Evolutionary conservation across 1,140 invertebrate species (phyloP).

Genomic region (Aricia agestis): DNA sequence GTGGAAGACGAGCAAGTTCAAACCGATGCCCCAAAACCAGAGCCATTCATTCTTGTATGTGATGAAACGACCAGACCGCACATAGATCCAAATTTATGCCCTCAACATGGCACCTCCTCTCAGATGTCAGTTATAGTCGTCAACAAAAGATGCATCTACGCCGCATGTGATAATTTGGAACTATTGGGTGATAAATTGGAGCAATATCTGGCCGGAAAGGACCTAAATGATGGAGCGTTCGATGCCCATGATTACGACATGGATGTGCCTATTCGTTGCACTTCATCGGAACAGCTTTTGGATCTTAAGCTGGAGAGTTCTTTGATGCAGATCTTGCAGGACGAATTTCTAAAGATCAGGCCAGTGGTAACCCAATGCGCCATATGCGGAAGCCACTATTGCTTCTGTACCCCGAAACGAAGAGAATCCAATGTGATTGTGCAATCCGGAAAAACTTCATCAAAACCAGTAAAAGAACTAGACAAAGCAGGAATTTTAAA

Average conservation of each 20-base stretch:
- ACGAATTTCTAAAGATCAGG: slow-evolving; percentile 46
- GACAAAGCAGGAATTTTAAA: slow-evolving; percentile 36
- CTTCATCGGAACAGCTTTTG: slow-evolving; percentile 35
- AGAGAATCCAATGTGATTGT: slow-evolving; percentile 26
- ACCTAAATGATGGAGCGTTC: slow-evolving; percentile 42
- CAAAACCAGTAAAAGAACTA: background rate
- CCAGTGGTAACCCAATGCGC: slow-evolving; percentile 39
- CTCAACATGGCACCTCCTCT: slow-evolving; percentile 44
- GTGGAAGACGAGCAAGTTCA: slow-evolving; percentile 36
- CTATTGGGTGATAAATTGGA: slow-evolving; percentile 49
- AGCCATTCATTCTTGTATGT: slow-evolving; percentile 57
- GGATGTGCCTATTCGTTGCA: slow-evolving; percentile 47
- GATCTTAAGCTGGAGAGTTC: slow-evolving; percentile 57
- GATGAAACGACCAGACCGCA: slow-evolving; percentile 49
- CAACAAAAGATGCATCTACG: slow-evolving; percentile 57
- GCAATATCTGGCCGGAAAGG: slow-evolving; percentile 38
- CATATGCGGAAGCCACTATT: slow-evolving; percentile 43
- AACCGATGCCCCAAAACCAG: slow-evolving; percentile 42
- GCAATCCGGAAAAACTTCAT: background rate
- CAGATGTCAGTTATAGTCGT: slow-evolving; percentile 56
- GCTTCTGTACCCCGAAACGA: slow-evolving; percentile 40
- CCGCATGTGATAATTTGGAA: slow-evolving; percentile 55
- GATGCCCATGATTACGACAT: slow-evolving; percentile 49
- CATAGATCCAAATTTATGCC: slow-evolving; percentile 48
- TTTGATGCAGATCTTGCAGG: slow-evolving; percentile 55